phyloP scores from a whole-genome alignment of 2,113 vertebrate genomes.

The Tympanuchus pallidicinctus region DNA sequence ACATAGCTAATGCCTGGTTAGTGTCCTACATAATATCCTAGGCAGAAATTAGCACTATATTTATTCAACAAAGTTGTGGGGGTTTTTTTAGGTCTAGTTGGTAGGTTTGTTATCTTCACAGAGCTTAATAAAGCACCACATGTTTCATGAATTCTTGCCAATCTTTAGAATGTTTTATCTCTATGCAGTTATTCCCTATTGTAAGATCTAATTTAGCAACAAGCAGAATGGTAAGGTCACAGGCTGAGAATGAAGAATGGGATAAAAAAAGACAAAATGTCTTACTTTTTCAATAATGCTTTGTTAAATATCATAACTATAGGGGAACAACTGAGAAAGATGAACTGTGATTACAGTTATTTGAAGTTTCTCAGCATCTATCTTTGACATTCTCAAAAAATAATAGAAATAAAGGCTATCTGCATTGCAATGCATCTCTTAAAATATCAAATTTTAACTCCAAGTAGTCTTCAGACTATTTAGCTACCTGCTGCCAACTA shows the following conservation, averaged over 20 bases:
- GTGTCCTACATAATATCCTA: background rate
- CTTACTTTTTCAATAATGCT: slow-evolving; percentile 14
- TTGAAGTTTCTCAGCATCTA: background rate
- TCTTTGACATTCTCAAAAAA: background rate
- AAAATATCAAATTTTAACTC: background rate
- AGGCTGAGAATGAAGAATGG: slow-evolving; percentile 28
- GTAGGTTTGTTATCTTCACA: slow-evolving; percentile 9
- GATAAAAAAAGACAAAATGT: slow-evolving; percentile 37
- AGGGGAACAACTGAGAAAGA: slow-evolving; percentile 26
- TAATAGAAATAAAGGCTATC: background rate
- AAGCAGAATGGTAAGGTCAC: slow-evolving; percentile 33
- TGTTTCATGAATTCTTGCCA: slow-evolving; percentile 6
- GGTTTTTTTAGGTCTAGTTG: background rate
- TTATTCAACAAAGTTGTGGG: background rate
- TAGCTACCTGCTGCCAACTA: background rate
- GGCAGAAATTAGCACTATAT: background rate
- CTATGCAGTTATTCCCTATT: slow-evolving; percentile 16
- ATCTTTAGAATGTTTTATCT: slow-evolving; percentile 7
- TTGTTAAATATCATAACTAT: slow-evolving; percentile 37
- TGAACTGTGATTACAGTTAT: slow-evolving; percentile 26
- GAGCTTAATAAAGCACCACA: slow-evolving; percentile 12
- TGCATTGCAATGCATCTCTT: background rate
- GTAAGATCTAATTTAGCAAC: slow-evolving; percentile 19
- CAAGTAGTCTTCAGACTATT: background rate
- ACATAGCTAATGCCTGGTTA: background rate